A percentile compares a stretch with the other conserved stretches of the same genome.
Conservation (phyloP, 2,113 vertebrate genomes). For the Chaenogobius annularis region DNA sequence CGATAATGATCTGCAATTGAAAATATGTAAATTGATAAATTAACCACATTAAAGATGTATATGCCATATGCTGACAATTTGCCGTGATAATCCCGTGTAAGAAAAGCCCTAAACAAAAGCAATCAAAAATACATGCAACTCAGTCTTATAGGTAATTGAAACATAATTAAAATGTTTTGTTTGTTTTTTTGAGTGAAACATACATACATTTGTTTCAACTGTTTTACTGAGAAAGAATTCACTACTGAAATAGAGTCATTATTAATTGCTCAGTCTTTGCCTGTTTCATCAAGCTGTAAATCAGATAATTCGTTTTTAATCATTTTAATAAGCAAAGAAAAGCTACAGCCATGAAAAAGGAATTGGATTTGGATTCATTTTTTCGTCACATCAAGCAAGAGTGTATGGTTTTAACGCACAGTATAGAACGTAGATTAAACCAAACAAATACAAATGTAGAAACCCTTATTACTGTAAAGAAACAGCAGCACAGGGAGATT, state of each 20-base stretch:
- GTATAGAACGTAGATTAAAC: not conserved
- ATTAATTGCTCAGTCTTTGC: constrained; percentile 25
- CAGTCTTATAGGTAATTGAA: too few species aligned
- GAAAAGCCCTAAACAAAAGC: too few species aligned
- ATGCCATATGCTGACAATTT: too few species aligned
- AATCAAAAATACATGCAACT: too few species aligned
- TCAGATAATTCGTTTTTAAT: constrained; percentile 37
- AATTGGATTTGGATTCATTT: constrained; percentile 27
- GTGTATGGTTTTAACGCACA: not conserved
- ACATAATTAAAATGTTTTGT: too few species aligned
- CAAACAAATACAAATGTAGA: not conserved
- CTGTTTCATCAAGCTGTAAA: constrained; percentile 44
- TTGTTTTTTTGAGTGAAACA: too few species aligned
- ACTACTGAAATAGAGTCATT: not conserved
- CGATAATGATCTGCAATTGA: not conserved
- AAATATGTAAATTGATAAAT: not conserved
- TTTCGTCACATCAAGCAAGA: not conserved
- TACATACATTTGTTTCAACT: too few species aligned
- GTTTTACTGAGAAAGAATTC: too few species aligned
- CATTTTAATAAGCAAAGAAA: constrained; percentile 36
- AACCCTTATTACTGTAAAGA: not conserved
- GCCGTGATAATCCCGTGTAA: too few species aligned
- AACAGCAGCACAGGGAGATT: not conserved
- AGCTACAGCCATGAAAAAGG: constrained; percentile 28
- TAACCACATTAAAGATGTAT: too few species aligned